Base-by-base conservation (phyloP, 2,888 invertebrate species). In the Strigamia transsilvanica region DNA sequence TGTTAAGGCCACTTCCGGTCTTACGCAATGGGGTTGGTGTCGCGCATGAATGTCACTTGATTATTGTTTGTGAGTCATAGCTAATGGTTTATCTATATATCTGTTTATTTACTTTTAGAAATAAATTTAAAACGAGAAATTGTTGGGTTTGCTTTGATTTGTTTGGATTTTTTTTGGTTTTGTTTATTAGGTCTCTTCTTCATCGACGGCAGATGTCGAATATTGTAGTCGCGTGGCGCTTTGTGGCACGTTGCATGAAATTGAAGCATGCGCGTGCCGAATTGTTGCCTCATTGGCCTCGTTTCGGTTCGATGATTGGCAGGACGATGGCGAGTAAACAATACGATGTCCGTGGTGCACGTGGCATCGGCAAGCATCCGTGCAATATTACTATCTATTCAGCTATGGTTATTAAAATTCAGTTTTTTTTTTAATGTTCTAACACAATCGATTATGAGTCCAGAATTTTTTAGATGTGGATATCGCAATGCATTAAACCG, bases 1-100 rank as follows among this genome's bases (percentile, higher is more conserved):
- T 61, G 61, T 61, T 61, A 61, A 61, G 61, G 18, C 61, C 61
- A 61, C 61, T 61, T 61, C 61, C 61, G 61, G 61, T 61, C 61
- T 61, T 61, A 61, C 10, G 61, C 61, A 61, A 61, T 61, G 23
- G 61, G 61, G 61, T 61, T 61, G 61, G n/a, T 23, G 61, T 21
- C 61, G 21, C 61, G 61, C 61, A 23, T 61, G 61, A 61, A 61
- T 23, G 61, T 18, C 61, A 18, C 23, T 61, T 18, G 61, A 21
- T 61, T 51, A 51, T 61, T 61, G 61, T 18, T 61, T 61, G 46
- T 61, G 61, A 23, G 61, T 10, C 2, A 12, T 3, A 18, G n/a
- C n/a, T n/a, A n/a, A n/a, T n/a, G n/a, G n/a, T n/a, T n/a, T n/a
- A 15, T 34, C 34, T 34, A 34, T 34, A 51, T n/a, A 34, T 34